Percentiles rank a stretch among this genome's conserved stretches.
Evolutionary conservation across 2,797 vertebrate species (phyloP).

Genomic region (Melanotaenia pygmaea): DNA sequence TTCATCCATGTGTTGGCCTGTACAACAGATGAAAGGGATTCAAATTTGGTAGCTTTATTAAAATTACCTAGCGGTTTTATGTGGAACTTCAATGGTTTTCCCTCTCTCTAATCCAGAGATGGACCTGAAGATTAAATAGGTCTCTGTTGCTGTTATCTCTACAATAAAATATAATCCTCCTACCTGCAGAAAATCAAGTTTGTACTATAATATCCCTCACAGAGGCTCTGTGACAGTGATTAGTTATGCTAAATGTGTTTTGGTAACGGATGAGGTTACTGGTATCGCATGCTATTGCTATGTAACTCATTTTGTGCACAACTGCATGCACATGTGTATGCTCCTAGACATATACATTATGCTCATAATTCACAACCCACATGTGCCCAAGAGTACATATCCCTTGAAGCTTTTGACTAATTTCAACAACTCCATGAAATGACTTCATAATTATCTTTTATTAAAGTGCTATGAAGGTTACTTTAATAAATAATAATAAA

Average conservation of each 20-base stretch:
- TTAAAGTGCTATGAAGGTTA: slow-evolving; percentile 19
- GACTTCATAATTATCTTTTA: slow-evolving; percentile 7
- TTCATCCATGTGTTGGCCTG: slow-evolving; percentile 30
- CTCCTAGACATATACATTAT: not conserved
- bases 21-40: slow-evolving; percentile 39
- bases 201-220: slow-evolving; percentile 9
- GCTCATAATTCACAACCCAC: not conserved
- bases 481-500: slow-evolving; percentile 4
- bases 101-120: slow-evolving; percentile 18
- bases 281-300: slow-evolving; percentile 20
- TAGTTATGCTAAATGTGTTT: slow-evolving; percentile 24
- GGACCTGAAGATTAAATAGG: slow-evolving; percentile 20
- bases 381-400: slow-evolving; percentile 6
- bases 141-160: slow-evolving; percentile 28
- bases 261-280: slow-evolving; percentile 12
- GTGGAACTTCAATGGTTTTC: slow-evolving; percentile 28
- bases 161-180: slow-evolving; percentile 18
- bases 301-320: slow-evolving; percentile 8
- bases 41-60: slow-evolving; percentile 34
- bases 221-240: slow-evolving; percentile 12
- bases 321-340: not conserved
- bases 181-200: slow-evolving; percentile 32
- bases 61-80: slow-evolving; percentile 48
- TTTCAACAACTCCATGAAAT: not conserved
- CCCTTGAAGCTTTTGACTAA: slow-evolving; percentile 11